Evolutionary conservation across 1,140 invertebrate genomes (phyloP).

Genomic region (Gryon sp.): DNA sequence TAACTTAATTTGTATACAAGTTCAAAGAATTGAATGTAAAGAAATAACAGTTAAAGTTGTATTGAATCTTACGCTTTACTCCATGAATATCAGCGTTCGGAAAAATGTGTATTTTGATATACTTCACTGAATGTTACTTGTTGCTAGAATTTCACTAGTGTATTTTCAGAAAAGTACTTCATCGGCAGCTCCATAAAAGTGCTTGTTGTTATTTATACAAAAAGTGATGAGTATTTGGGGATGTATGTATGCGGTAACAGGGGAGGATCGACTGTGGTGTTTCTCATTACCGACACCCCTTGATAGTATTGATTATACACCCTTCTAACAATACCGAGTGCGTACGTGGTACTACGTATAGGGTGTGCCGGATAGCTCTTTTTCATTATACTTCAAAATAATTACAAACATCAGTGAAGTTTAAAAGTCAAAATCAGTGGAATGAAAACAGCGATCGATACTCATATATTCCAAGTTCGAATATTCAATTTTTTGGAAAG

Average conservation of each 20-base stretch:
- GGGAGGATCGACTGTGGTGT: constrained; percentile 65
- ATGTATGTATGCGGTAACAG: constrained; percentile 60
- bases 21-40: no score
- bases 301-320: constrained; percentile 77
- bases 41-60: no score
- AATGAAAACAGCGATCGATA: no score
- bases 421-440: constrained; percentile 32
- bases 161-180: constrained; percentile 21
- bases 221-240: constrained; percentile 63
- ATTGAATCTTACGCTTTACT: no score
- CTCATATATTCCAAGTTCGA: no score
- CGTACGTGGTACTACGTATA: constrained; percentile 37
- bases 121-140: constrained; percentile 2
- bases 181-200: constrained; percentile 30
- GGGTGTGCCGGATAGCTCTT: constrained; percentile 67
- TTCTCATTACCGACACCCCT: constrained; percentile 72
- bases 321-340: constrained; percentile 50
- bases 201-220: constrained; percentile 57
- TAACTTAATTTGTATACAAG: no score
- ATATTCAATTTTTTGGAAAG: background rate
- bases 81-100: no score
- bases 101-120: constrained; percentile 18
- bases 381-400: constrained; percentile 72
- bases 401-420: constrained; percentile 64
- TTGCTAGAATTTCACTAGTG: constrained; percentile 18